Percentiles rank a stretch among this genome's conserved stretches.
Conservation (phyloP, 2,888 invertebrate species). For the Agriopis leucophaearia region DNA sequence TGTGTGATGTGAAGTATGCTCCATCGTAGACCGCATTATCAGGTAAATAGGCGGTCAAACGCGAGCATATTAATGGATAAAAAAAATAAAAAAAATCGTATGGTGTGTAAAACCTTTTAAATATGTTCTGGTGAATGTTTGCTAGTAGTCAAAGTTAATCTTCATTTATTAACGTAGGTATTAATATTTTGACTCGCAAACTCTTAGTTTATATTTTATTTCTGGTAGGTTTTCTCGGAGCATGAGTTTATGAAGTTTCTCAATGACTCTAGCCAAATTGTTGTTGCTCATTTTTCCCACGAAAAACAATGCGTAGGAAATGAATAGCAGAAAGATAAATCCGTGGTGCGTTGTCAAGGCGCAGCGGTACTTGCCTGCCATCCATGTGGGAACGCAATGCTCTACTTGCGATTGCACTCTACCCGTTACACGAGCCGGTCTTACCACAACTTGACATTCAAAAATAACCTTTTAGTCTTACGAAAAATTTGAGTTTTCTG, state of each 20-base stretch:
- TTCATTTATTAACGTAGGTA: too few species aligned
- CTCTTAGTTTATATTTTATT: neutral
- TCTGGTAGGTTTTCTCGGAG: neutral
- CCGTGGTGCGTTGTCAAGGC: slow-evolving; percentile 66
- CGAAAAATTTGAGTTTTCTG: slow-evolving; percentile 31
- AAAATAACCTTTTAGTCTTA: slow-evolving; percentile 32
- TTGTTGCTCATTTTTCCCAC: slow-evolving; percentile 56
- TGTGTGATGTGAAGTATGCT: too few species aligned
- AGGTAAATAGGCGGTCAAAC: too few species aligned
- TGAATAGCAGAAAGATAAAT: slow-evolving; percentile 69
- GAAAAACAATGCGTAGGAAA: slow-evolving; percentile 62
- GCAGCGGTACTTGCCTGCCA: slow-evolving; percentile 58
- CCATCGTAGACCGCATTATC: too few species aligned
- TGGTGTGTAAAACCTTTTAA: too few species aligned
- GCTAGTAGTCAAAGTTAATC: too few species aligned
- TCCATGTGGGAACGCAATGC: slow-evolving; percentile 80
- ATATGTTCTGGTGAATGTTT: too few species aligned
- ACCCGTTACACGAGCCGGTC: slow-evolving; percentile 61
- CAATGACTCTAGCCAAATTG: neutral
- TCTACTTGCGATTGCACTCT: slow-evolving; percentile 70
- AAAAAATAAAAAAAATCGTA: too few species aligned
- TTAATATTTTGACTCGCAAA: neutral
- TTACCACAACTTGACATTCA: slow-evolving; percentile 48
- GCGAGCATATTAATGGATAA: too few species aligned
- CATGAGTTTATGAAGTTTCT: neutral